Base-by-base conservation (phyloP, 2,888 invertebrate genomes). In the Plagodis dolabraria region DNA sequence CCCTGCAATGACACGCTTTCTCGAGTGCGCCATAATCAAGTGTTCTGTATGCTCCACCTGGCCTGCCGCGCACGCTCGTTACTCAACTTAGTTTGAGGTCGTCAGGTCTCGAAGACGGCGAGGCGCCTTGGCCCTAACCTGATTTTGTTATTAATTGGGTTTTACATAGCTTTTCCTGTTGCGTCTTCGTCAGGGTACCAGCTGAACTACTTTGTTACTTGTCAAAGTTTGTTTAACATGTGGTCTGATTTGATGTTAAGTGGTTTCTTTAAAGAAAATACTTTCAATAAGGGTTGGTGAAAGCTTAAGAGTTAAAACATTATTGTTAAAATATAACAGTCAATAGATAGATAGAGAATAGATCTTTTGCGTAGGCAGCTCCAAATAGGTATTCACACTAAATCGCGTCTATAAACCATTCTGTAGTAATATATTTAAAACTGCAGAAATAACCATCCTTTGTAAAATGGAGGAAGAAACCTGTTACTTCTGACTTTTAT, bases 1-100 rank as follows among this genome's bases (percentile, higher is more conserved):
- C 63, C 69, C 58, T 67, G 57, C 68, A 49, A 57, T 69, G 77
- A 69, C 76, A 76, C 75, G 69, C 80, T 79, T 79, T 80, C 80
- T 73, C 75, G 63, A 65, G 69, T 69, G 68, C 63, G 68, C 36
- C 53, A 59, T 61, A 69, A 71, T 54, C 58, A 62, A 54, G 53
- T 43, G 58, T 66, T 77, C 68, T 62, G 71, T 76, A 80, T 75
- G 75, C 77, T 49, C 35, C 57, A 48, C 67, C 55, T 55, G 54
- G 52, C 52, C 53, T 40, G 53, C 60, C 53, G 57, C 22, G 22
- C 22, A 22, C 22, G 53, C 58, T 47, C 53, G 57, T 71, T 70
- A 69, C 66, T 67, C 66, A 74, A 72, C 58, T 47, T 40, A 11
- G 22, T 5, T 47, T 59, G 47, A 52, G 52, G 56, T 58, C 62